Evolutionary conservation across 2,888 invertebrate species (phyloP), one percentile per base, ranked within the genome.

Genomic region (Odontocolon sp.): DNA sequence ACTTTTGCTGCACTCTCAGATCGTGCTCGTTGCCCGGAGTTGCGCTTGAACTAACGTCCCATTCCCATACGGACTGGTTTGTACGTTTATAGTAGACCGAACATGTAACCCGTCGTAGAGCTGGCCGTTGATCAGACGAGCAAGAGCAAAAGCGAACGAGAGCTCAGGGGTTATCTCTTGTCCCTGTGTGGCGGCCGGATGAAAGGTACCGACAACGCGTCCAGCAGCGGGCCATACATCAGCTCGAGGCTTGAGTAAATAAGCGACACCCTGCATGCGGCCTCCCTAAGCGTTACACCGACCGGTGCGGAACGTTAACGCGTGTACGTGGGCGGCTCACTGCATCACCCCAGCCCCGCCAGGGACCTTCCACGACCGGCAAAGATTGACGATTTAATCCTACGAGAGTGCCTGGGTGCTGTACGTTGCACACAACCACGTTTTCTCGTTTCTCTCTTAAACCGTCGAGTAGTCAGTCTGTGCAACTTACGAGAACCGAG

Each of bases 241-340:
- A 88, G 85, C 85, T 82, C 80, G 83, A 81, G 84, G 84, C 87
- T 85, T 84, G 84, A 86, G 86, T 88, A 88, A 88, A 88, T 88
- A 88, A 87, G 82, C 86, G 83, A 79, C 85, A 84, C 84, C 83
- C 78, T 78, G 80, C 54, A 67, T 38, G 52, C 67, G 50, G 56
- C 42, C 73, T 72, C 59, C 66, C 70, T 68, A 28, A 76, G 67
- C 67, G 61, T 76, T 45, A 42, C 72, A 71, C 38, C 72, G 69
- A 21, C n/a, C 50, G 23, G 66, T 54, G 67, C 52, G 57, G 36
- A 63, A 50, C 56, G 28, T 28, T 56, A 33, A 11, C 42, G 42
- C 64, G 66, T 40, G 50, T 21, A 56, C 38, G 75, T 76, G 54
- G 70, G 67, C 67, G 54, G 67, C 21, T 63, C 57, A 16, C 59